phyloP scores from a whole-genome alignment of 2,797 vertebrate genomes.

The Orientallactaga sibirica region DNA sequence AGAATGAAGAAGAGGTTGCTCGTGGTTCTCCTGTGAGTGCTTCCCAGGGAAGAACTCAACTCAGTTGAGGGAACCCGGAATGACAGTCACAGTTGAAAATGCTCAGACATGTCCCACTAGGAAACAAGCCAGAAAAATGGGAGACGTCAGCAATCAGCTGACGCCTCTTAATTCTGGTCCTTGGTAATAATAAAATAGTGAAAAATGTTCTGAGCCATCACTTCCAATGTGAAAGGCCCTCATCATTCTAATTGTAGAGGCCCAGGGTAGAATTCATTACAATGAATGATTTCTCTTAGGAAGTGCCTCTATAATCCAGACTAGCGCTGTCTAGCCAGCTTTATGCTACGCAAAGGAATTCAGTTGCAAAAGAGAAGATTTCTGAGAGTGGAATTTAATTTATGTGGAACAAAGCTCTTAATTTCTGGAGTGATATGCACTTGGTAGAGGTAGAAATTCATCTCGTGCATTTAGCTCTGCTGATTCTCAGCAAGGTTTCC shows the following conservation, averaged over 20 bases:
- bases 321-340: constrained; percentile 35
- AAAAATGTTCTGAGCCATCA: neutral
- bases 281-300: constrained; percentile 42
- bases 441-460: neutral
- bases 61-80: constrained; percentile 2
- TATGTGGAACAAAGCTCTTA: constrained; percentile 3
- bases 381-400: constrained; percentile 50
- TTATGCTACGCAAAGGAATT: constrained; percentile 39
- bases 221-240: constrained; percentile 16
- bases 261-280: neutral
- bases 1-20: constrained; percentile 18
- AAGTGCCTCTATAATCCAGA: constrained; percentile 5
- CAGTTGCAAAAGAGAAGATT: constrained; percentile 53
- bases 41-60: neutral
- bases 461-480: neutral
- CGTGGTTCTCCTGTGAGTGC: neutral
- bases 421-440: neutral
- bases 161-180: constrained; percentile 39
- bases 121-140: neutral
- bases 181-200: constrained; percentile 42
- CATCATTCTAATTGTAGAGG: constrained; percentile 43
- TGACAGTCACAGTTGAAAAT: neutral
- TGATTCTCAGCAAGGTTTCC: constrained; percentile 20
- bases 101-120: neutral
- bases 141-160: neutral